A percentile compares a stretch with the other conserved stretches of the same genome.
These are phyloP conservation scores for Trichonephila clavata DNA, from an alignment of 1,140 invertebrate genomes.

Conservation along the genomic window DNA sequence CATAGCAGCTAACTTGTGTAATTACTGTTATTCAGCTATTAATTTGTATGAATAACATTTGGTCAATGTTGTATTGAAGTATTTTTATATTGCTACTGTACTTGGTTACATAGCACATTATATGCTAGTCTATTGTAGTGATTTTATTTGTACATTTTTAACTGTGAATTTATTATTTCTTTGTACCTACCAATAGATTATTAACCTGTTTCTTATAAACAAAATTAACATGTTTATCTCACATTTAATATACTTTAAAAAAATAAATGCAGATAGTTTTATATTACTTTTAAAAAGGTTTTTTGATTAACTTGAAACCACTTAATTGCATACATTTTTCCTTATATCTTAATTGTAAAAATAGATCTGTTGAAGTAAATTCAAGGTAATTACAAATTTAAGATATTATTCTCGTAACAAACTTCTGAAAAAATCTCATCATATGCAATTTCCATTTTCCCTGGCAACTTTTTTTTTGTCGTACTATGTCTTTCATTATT, in stretches of 20 bases:
- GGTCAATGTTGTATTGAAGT: conserved; percentile 31
- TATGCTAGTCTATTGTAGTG: conserved; percentile 65
- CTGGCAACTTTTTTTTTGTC: not conserved
- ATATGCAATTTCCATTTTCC: not conserved
- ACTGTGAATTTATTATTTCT: conserved; percentile 10
- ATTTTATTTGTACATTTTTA: conserved; percentile 49
- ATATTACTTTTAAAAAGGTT: not conserved
- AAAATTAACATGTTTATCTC: not conserved
- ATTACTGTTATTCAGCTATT: not conserved
- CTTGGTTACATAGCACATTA: conserved; percentile 26
- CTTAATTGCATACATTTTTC: not conserved
- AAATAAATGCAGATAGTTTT: not conserved
- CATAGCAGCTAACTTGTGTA: conserved; percentile 31
- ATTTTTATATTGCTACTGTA: conserved; percentile 66
- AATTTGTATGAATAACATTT: not conserved
- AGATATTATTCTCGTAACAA: too few relatives aligned
- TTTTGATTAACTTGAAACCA: not conserved
- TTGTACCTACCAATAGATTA: not conserved
- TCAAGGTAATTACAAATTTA: too few relatives aligned
- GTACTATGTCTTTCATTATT: conserved; percentile 20
- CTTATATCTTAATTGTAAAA: too few relatives aligned
- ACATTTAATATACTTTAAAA: not conserved
- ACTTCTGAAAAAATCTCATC: not conserved
- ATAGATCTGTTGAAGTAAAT: too few relatives aligned
- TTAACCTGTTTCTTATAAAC: not conserved